Base-by-base conservation (phyloP, 2,113 vertebrate genomes). In the Silurus asotus region DNA sequence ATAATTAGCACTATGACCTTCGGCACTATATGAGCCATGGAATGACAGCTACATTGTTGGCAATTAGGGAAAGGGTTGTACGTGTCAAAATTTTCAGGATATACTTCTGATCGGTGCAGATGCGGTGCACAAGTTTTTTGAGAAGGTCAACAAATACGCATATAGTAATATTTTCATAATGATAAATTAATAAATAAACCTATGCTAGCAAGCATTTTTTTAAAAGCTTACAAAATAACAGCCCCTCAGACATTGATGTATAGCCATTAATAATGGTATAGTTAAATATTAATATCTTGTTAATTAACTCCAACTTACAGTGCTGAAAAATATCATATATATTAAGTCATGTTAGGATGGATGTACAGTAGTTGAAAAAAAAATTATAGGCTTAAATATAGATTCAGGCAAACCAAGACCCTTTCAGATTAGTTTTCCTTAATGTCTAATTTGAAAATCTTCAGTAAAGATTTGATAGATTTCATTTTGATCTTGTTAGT, bases 1-100 rank as follows among this genome's bases (percentile, higher is more conserved):
- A 20, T 37, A 76, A 84, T 64, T 65, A 85, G 65, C 84, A 56
- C 84, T 17, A 78, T 45, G 15, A 64, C 49, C 74, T 56, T 65
- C 61, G 62, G 20, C 45, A 75, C 1, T 58, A 25, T 76, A 51
- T n/a, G 75, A 17, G 14, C 28, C 53, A 9, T 8, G 7, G n/a
- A 77, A n/a, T 58, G n/a, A 37, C n/a, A 58, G 75, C n/a, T 78
- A 56, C 75, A 17, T 17, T 78, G 53, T 78, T 78, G 5, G 70
- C 11, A 49, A 49, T 49, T 48, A 11, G 0, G 19, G 11, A 15
- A 53, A n/a, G 10, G 6, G 56, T 56, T 56, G 23, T 2, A 77
- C 48, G 15, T 55, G 49, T 76, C 11, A 25, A 9, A 78, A 78
- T 56, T 56, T 56, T 19, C 53, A 78, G n/a, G 53, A 28, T 28